Evolutionary conservation across 2,888 invertebrate species (phyloP).

Genomic region (Morpho helenor): DNA sequence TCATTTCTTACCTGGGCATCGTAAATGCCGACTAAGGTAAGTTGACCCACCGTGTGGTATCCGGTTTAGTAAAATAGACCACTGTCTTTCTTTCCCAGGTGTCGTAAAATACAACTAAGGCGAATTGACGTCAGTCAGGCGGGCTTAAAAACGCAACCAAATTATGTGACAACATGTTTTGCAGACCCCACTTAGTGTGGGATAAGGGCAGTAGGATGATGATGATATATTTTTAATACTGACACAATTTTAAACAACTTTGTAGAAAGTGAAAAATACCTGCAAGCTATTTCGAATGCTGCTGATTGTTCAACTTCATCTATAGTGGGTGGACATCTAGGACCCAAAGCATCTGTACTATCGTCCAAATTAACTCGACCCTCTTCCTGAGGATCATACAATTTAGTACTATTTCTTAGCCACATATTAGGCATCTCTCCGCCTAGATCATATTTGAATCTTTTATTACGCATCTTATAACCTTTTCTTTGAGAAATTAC

Average conservation of each 20-base stretch:
- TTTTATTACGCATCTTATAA: constrained; percentile 85
- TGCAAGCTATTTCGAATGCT: constrained; percentile 86
- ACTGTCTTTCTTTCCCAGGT: too few relatives aligned
- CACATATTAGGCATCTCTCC: constrained; percentile 89
- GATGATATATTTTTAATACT: too few relatives aligned
- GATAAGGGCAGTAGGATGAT: too few relatives aligned
- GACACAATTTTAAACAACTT: background rate
- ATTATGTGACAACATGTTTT: too few relatives aligned
- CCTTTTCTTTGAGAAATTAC: constrained; percentile 90
- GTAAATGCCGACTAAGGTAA: too few relatives aligned
- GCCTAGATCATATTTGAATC: constrained; percentile 90
- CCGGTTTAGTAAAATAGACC: too few relatives aligned
- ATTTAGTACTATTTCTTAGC: constrained; percentile 84
- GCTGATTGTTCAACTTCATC: constrained; percentile 88
- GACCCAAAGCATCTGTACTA: constrained; percentile 81
- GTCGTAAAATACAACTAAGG: too few relatives aligned
- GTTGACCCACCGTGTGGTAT: too few relatives aligned
- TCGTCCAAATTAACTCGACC: constrained; percentile 79
- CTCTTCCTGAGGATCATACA: constrained; percentile 81
- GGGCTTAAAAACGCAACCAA: too few relatives aligned
- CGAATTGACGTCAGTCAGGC: too few relatives aligned
- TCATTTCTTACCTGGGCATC: too few relatives aligned
- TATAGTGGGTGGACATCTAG: constrained; percentile 83
- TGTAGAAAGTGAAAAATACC: constrained; percentile 37
- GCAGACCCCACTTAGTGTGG: too few relatives aligned